phyloP scores from a whole-genome alignment of 2,888 invertebrate species.

The Steromphala cineraria region DNA sequence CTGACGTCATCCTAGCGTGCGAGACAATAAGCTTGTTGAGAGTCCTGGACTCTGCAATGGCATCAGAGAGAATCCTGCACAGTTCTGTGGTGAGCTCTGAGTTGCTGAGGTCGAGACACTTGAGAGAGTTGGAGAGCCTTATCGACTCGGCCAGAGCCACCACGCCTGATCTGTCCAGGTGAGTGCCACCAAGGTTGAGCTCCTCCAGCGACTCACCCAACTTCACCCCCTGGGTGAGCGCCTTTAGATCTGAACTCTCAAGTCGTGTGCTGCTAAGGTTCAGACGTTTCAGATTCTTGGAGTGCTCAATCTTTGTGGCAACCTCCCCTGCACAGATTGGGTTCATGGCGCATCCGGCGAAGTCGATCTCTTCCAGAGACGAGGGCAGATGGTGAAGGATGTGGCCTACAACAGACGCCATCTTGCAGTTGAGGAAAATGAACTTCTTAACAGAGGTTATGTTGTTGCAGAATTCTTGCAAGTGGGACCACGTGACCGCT shows the following conservation, averaged over 20 bases:
- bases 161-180: conserved; percentile 80
- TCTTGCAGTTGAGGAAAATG: conserved; percentile 52
- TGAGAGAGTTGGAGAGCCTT: conserved; percentile 52
- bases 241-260: conserved; percentile 56
- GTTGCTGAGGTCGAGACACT: conserved; percentile 59
- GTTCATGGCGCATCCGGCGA: conserved; percentile 59
- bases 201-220: conserved; percentile 77
- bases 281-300: conserved; percentile 38
- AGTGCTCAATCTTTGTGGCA: conserved; percentile 54
- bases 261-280: conserved; percentile 54
- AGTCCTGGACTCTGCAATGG: conserved; percentile 49
- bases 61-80: conserved; percentile 51
- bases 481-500: conserved; percentile 65
- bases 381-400: conserved; percentile 63
- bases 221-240: conserved; percentile 62
- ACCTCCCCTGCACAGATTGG: conserved; percentile 63
- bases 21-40: conserved; percentile 49
- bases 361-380: conserved; percentile 47
- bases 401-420: conserved; percentile 58
- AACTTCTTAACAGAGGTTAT: conserved; percentile 54
- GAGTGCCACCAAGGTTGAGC: conserved; percentile 96
- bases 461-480: conserved; percentile 58
- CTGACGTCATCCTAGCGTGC: conserved; percentile 48
- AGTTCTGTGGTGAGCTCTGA: conserved; percentile 58
- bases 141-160: conserved; percentile 56